Evolutionary conservation across 2,113 vertebrate species (phyloP), one percentile per base, ranked within the genome.

Genomic region (Nyctereutes procyonoides): DNA sequence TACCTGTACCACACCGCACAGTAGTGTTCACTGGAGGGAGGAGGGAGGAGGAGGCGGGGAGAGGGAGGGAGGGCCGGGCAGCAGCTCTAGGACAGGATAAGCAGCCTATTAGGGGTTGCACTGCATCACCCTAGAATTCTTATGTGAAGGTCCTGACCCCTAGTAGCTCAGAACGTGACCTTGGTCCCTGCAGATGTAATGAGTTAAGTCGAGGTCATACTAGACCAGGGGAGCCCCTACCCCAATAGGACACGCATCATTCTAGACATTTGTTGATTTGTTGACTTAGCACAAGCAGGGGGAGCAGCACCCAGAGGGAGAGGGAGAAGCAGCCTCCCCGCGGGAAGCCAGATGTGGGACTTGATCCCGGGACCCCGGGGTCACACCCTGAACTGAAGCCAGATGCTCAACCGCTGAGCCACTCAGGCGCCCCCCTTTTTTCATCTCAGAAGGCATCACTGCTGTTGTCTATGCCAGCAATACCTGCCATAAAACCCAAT

Each of bases 401-500:
- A 43, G 43, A 43, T 7, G 43, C 43, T 43, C 43, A 43, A 7
- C 43, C 6, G 43, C 43, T 43, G 43, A 43, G 43, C 43, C 43
- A 43, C 43, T 43, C 43, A 43, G 43, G 43, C 43, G 7, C 43
- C 43, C 5, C 43, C 43, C 1, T 43, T 92, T 56, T 83, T 71
- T 10, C n/a, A 77, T 82, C 87, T 94, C 65, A 89, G 93, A 90
- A 73, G 67, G 56, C 63, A 79, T 80, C 65, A 63, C n/a, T 32
- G 1, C 35, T 77, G 43, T 92, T 90, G 94, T 94, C 30, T 43
- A 10, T 65, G 48, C 58, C 2, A 19, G 65, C 55, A 89, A 60
- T 62, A 86, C 56, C 32, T 38, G 79, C 87, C 89, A 91, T 55
- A 88, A 93, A 93, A 86, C n/a, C 30, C 89, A 79, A 63, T 73